phyloP scores from a whole-genome alignment of 2,113 vertebrate species.

The Ellobius talpinus region DNA sequence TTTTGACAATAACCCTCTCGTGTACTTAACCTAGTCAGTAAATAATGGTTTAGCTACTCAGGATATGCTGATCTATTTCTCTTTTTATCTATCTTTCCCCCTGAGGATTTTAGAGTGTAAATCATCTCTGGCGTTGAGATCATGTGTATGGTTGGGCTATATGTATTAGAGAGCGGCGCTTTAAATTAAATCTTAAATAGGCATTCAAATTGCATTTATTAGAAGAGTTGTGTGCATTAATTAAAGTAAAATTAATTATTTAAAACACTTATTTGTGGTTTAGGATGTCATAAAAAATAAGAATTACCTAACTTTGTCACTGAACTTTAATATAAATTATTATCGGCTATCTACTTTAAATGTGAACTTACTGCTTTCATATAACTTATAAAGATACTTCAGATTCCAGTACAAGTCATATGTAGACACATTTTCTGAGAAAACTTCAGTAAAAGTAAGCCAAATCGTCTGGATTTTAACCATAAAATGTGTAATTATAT shows the following conservation, averaged over 20 bases:
- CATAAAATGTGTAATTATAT: constrained; percentile 10
- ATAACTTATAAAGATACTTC: constrained; percentile 51
- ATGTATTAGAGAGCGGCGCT: constrained; percentile 44
- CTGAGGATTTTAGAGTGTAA: constrained; percentile 75
- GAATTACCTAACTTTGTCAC: not conserved
- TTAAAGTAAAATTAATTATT: constrained; percentile 44
- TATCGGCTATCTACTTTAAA: constrained; percentile 22
- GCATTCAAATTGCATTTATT: constrained; percentile 72
- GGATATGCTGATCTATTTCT: constrained; percentile 62
- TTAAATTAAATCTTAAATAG: constrained; percentile 72
- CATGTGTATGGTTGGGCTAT: constrained; percentile 46
- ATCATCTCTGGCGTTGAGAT: constrained; percentile 59
- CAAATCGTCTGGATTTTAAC: constrained; percentile 23
- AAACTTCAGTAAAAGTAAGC: not conserved
- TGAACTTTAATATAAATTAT: constrained; percentile 39
- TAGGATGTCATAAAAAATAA: constrained; percentile 24
- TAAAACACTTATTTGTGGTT: constrained; percentile 51
- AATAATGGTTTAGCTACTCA: constrained; percentile 70
- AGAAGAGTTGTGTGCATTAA: constrained; percentile 59
- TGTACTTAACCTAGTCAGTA: constrained; percentile 67
- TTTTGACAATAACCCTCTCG: constrained; percentile 49
- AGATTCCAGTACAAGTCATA: constrained; percentile 31
- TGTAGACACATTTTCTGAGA: constrained; percentile 17
- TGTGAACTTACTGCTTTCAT: constrained; percentile 40
- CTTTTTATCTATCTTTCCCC: constrained; percentile 72